A percentile compares a stretch with the other conserved stretches of the same genome.
These are phyloP conservation scores for Eonycteris spelaea DNA, from an alignment of 2,113 vertebrate species.

Conservation along the genomic window DNA sequence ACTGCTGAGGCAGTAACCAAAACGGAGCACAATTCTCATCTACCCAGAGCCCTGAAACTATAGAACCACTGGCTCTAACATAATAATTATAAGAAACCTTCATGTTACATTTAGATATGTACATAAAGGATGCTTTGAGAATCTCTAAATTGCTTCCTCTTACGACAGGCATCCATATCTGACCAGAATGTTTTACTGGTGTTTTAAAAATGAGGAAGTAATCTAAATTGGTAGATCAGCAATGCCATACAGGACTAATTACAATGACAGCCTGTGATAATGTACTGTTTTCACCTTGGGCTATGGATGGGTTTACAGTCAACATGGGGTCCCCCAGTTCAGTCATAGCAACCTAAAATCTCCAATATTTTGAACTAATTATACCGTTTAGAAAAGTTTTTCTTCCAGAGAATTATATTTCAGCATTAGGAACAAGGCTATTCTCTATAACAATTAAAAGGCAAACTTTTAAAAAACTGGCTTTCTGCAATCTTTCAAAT, in stretches of 20 bases:
- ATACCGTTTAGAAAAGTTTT: slow-evolving; percentile 11
- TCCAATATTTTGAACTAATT: neutral
- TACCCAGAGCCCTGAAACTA: neutral
- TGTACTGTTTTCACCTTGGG: neutral
- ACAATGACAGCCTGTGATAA: slow-evolving; percentile 20
- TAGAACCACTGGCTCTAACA: neutral
- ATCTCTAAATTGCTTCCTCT: neutral
- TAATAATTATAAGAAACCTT: neutral
- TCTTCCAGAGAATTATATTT: neutral
- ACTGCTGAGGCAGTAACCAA: neutral
- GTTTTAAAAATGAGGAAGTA: neutral
- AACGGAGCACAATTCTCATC: neutral
- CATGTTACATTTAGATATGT: neutral
- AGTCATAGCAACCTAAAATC: slow-evolving; percentile 1
- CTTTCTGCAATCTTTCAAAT: neutral
- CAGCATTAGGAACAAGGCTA: neutral
- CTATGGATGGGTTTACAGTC: neutral
- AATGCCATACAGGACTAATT: neutral
- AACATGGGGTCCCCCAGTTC: neutral
- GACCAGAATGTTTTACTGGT: neutral
- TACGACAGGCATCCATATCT: neutral
- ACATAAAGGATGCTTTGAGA: neutral
- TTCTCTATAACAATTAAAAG: neutral
- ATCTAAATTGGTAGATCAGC: neutral
- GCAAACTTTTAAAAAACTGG: neutral